Base-by-base conservation (phyloP, 2,797 vertebrate species). In the Gorsachius magnificus region DNA sequence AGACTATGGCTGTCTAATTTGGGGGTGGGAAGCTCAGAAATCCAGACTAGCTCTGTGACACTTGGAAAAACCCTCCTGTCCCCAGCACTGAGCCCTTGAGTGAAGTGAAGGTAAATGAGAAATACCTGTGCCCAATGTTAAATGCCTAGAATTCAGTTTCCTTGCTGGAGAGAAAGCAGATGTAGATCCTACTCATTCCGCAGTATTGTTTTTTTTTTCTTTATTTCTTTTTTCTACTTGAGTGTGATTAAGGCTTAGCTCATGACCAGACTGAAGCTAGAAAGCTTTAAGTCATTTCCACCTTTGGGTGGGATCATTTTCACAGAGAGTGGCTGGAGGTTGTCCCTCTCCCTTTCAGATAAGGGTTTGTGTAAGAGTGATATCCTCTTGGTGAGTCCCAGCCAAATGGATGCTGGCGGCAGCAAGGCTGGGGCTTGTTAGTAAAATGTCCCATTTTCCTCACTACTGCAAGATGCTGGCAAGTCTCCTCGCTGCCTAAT, bases 281-380 rank as follows among this genome's bases (percentile, higher is more conserved):
- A 90, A 88, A 60, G 28, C 17, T 70, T 90, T 72, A 91, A 64
- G 88, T 87, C 45, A 83, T 93, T 95, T 92, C 92, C 92, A 93
- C 63, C 74, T 96, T 90, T 89, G 83, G 83, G 86, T 92, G 91
- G 70, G 80, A 83, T 85, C 38, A 24, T 53, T 90, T 95, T 86
- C 80, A 70, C 60, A 72, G 2, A 33, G 46, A 46, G 53, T 29
- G n/a, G 46, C 76, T 61, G 28, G 16, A 74, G 46, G 66, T 26
- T 95, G 50, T 82, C 64, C 58, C 31, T 90, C 77, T 91, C 33
- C 51, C 35, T 93, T 84, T 48, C 35, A 66, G 86, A 74, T 87
- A 93, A 84, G 79, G 22, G 22, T 60, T 81, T 58, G 26, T 69
- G 35, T 56, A 76, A 89, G 86, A 95, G 43, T 35, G 28, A 88